Evolutionary conservation across 2,888 invertebrate species (phyloP).

Genomic region (Phyllotreta cruciferae): DNA sequence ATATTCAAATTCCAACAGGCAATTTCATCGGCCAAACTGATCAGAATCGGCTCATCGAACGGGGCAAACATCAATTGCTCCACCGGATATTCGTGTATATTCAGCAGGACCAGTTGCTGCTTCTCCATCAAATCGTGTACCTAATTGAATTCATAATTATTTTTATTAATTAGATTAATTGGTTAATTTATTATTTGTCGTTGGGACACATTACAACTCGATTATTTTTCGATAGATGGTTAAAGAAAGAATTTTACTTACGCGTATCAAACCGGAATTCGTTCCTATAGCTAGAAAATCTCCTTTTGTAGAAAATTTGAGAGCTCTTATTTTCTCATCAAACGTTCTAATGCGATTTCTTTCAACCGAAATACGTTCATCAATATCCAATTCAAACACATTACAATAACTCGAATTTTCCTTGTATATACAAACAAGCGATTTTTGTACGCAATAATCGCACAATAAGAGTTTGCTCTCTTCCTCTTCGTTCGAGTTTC

Average conservation of each 20-base stretch:
- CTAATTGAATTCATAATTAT: constrained; percentile 27
- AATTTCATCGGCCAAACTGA: constrained; percentile 66
- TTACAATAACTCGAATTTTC: constrained; percentile 28
- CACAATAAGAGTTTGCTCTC: constrained; percentile 1
- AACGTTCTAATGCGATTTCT: constrained; percentile 23
- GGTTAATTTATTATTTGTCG: too few species aligned
- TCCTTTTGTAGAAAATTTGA: constrained; percentile 63
- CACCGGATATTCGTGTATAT: constrained; percentile 65
- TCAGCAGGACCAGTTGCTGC: constrained; percentile 47
- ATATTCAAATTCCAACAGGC: constrained; percentile 65
- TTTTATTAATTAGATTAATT: too few species aligned
- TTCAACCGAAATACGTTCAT: not conserved
- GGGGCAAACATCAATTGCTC: constrained; percentile 65
- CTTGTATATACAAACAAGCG: constrained; percentile 15
- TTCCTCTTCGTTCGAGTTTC: too few species aligned
- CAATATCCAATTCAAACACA: constrained; percentile 24
- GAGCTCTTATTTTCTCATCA: constrained; percentile 42
- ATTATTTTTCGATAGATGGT: too few species aligned
- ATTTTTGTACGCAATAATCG: constrained; percentile 32
- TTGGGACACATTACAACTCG: too few species aligned
- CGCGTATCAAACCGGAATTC: constrained; percentile 68
- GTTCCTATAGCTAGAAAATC: constrained; percentile 70
- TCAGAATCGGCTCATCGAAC: constrained; percentile 61
- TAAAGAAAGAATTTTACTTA: constrained; percentile 59
- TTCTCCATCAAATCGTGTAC: constrained; percentile 34